Evolutionary conservation across 1,140 invertebrate genomes (phyloP).

Genomic region (Drosophila guanche): DNA sequence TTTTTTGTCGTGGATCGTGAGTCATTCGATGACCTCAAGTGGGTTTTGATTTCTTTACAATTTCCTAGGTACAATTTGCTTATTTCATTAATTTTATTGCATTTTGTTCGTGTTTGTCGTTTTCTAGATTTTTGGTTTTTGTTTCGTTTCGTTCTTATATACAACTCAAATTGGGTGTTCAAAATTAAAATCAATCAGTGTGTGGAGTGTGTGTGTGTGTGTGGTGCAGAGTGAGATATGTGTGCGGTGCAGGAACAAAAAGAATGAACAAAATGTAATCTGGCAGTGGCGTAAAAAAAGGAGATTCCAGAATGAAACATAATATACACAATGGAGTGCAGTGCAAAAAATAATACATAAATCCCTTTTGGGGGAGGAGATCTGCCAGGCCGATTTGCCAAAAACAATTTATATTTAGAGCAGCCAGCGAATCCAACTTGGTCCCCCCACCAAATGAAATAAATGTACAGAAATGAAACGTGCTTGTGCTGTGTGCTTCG

Average conservation of each 20-base stretch:
- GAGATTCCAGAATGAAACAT: constrained; percentile 7
- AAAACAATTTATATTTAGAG: no score
- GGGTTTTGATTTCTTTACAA: constrained; percentile 28
- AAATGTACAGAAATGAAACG: no score
- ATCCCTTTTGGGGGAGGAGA: constrained; percentile 3
- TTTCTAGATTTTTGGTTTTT: constrained; percentile 12
- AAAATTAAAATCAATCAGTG: no score
- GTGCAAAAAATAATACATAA: neutral
- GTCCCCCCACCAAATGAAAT: no score
- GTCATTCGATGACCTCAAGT: constrained; percentile 32
- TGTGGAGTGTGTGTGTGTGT: neutral
- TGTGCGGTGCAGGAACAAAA: no score
- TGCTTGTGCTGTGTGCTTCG: neutral
- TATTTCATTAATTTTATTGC: constrained; percentile 22
- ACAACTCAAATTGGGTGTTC: constrained; percentile 23
- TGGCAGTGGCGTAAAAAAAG: constrained; percentile 1
- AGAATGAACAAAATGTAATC: neutral
- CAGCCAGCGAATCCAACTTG: no score
- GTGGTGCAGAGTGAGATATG: neutral
- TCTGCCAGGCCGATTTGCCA: neutral
- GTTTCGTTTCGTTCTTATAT: constrained; percentile 15
- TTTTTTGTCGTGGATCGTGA: neutral
- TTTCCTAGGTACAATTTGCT: constrained; percentile 42
- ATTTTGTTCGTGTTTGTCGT: constrained; percentile 12
- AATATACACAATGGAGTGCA: neutral